These are phyloP conservation scores for Brachypteracias leptosomus DNA, from an alignment of 2,113 vertebrate genomes.

Conservation along the genomic window DNA sequence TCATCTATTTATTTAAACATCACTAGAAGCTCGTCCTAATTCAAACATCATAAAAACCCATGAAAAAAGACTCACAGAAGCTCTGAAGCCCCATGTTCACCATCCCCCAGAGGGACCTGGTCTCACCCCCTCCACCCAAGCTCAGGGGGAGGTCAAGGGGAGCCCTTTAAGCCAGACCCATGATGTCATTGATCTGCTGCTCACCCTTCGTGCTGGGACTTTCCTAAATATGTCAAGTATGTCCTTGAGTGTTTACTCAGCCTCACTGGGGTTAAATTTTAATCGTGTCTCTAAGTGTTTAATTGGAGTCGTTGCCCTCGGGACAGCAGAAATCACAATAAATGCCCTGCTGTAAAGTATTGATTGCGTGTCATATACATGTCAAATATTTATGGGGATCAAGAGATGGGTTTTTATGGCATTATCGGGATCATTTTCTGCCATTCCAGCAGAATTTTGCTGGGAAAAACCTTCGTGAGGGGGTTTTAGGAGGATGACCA, in stretches of 20 bases:
- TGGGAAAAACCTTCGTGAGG: neutral
- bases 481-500: neutral
- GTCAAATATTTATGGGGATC: neutral
- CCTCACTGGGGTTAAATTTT: neutral
- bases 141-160: neutral
- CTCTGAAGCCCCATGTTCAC: neutral
- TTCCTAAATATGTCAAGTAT: neutral
- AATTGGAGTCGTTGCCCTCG: neutral
- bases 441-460: neutral
- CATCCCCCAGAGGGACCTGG: no score
- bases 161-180: fast-evolving
- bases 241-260: neutral
- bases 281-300: neutral
- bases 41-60: neutral
- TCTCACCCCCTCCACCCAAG: fast-evolving
- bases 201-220: fast-evolving
- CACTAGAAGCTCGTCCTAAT: neutral
- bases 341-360: neutral
- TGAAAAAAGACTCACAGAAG: neutral
- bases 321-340: neutral
- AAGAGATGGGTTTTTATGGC: neutral
- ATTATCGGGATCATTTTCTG: neutral
- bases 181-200: fast-evolving
- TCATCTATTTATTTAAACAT: neutral
- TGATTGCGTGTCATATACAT: neutral